A percentile compares a stretch with the other conserved stretches of the same genome.
Evolutionary conservation across 2,113 vertebrate species (phyloP).

Genomic region (Donacobius atricapilla): DNA sequence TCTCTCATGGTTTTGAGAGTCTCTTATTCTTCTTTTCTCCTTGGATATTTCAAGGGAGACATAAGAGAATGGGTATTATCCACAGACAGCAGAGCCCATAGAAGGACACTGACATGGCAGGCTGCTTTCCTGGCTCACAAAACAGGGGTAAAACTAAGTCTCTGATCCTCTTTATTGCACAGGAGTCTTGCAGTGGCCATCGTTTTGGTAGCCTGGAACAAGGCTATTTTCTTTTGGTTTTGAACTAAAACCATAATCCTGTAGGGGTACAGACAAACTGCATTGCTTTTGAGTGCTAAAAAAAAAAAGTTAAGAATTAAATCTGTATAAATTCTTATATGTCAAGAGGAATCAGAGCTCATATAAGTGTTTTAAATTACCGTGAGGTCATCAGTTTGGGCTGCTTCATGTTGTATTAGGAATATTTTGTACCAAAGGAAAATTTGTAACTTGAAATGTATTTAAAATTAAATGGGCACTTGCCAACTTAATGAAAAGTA

Average conservation of each 20-base stretch:
- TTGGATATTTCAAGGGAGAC: neutral
- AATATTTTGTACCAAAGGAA: neutral
- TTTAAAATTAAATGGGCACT: neutral
- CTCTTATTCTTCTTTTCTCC: neutral
- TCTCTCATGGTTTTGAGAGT: neutral
- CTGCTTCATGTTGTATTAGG: neutral
- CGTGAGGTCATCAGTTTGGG: slow-evolving; percentile 17
- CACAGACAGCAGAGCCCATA: neutral
- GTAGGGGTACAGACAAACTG: neutral
- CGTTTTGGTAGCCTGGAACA: neutral
- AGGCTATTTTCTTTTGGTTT: neutral
- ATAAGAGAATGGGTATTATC: neutral
- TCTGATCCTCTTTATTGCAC: neutral
- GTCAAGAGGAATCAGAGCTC: neutral
- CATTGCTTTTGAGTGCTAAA: neutral
- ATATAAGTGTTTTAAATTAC: neutral
- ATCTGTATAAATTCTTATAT: neutral
- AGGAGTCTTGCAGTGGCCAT: neutral
- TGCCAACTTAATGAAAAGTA: neutral
- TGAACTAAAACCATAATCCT: neutral
- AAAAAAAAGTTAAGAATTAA: neutral
- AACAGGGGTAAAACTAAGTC: neutral
- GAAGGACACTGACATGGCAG: neutral
- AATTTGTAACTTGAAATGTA: neutral
- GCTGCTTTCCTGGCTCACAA: neutral